Conservation (phyloP, 2,113 vertebrate genomes). For the Tichodroma muraria region DNA sequence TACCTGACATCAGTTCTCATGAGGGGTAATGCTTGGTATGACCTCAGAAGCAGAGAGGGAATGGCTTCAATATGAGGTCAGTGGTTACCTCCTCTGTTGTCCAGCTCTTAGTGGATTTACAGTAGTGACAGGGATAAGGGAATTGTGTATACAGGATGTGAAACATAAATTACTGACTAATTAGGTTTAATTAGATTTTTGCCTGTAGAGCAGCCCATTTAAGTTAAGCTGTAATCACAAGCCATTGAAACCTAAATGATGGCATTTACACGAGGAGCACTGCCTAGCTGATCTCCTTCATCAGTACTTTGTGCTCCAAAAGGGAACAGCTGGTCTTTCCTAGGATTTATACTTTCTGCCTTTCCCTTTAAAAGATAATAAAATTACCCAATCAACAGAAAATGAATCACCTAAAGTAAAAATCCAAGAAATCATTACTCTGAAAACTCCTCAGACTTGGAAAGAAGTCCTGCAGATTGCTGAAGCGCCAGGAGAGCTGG, state of each 20-base stretch:
- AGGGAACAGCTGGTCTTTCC: neutral
- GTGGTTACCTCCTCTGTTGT: neutral
- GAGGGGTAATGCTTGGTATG: neutral
- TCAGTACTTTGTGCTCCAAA: neutral
- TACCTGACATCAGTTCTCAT: neutral
- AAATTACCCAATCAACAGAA: neutral
- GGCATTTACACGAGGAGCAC: neutral
- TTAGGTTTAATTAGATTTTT: neutral
- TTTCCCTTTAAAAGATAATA: neutral
- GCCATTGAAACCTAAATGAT: neutral
- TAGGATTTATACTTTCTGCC: neutral
- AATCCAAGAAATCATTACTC: neutral
- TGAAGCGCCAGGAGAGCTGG: neutral
- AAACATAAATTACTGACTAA: neutral
- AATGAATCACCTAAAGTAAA: neutral
- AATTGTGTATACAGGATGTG: neutral
- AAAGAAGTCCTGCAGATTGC: neutral
- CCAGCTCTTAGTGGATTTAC: neutral
- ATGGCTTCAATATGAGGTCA: fast-evolving
- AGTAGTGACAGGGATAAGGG: neutral
- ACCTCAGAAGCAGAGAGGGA: neutral
- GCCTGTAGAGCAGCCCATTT: neutral
- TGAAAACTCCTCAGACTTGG: neutral
- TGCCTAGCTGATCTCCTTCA: neutral
- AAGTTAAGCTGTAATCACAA: neutral